phyloP scores from a whole-genome alignment of 2,797 vertebrate genomes.

The Karalla daura region DNA sequence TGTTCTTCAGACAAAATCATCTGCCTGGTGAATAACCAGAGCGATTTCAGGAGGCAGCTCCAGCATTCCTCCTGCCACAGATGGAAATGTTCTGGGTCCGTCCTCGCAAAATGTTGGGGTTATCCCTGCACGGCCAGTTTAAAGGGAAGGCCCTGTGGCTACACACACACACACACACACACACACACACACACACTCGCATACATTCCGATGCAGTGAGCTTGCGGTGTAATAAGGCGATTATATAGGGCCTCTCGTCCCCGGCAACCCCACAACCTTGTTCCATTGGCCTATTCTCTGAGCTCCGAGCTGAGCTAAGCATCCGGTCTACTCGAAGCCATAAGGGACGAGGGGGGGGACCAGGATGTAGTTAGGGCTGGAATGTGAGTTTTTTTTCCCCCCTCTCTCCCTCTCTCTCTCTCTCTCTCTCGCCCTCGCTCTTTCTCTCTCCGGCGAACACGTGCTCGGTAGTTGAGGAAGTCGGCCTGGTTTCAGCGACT shows the following conservation, averaged over 20 bases:
- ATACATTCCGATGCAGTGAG: slow-evolving; percentile 71
- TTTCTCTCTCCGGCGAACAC: slow-evolving; percentile 39
- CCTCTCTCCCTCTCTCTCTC: too few species aligned
- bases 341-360: slow-evolving; percentile 57
- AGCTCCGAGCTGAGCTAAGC: slow-evolving; percentile 62
- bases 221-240: slow-evolving; percentile 70
- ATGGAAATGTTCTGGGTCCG: slow-evolving; percentile 49
- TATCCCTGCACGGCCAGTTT: slow-evolving; percentile 48
- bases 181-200: slow-evolving; percentile 5
- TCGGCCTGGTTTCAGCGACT: slow-evolving; percentile 21
- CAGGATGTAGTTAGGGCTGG: slow-evolving; percentile 71
- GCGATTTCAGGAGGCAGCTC: background rate
- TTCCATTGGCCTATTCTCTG: slow-evolving; percentile 53
- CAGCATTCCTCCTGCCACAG: slow-evolving; percentile 29
- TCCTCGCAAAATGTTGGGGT: slow-evolving; percentile 27
- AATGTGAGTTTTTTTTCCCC: slow-evolving; percentile 58
- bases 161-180: slow-evolving; percentile 15
- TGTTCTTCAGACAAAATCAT: background rate
- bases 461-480: slow-evolving; percentile 27
- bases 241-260: slow-evolving; percentile 76
- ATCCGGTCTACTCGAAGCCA: slow-evolving; percentile 63
- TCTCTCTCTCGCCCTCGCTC: too few species aligned
- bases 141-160: slow-evolving; percentile 63
- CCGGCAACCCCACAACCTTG: slow-evolving; percentile 58
- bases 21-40: too few species aligned